Conservation (phyloP, 2,113 vertebrate genomes). For the Azemiops feae region DNA sequence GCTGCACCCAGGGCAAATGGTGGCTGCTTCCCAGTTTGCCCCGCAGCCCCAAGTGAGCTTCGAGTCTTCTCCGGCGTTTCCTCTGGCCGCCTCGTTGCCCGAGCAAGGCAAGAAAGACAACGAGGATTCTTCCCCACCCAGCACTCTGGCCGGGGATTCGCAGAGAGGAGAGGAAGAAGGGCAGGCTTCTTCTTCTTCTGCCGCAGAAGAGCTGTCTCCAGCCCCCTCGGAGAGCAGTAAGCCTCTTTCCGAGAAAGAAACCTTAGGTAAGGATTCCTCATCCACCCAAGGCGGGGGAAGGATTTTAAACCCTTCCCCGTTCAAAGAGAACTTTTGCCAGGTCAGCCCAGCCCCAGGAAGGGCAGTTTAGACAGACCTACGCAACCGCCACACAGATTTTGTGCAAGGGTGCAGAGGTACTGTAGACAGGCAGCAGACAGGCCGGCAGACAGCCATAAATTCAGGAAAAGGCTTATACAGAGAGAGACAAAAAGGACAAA, state of each 20-base stretch:
- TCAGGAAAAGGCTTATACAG: not conserved
- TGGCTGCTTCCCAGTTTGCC: not conserved
- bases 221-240: conserved; percentile 84
- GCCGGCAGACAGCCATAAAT: not conserved
- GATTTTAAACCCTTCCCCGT: conserved; percentile 23
- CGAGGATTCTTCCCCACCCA: conserved; percentile 77
- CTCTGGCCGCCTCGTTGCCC: conserved; percentile 63
- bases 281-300: not conserved
- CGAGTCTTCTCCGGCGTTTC: conserved; percentile 77
- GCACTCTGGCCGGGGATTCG: conserved; percentile 74
- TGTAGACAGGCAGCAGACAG: not conserved
- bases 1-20: not conserved
- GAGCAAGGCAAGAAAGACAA: conserved; percentile 79
- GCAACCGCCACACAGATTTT: conserved; percentile 76
- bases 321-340: conserved; percentile 40
- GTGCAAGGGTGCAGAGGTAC: conserved; percentile 74
- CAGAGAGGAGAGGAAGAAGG: conserved; percentile 83
- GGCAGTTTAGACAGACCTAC: conserved; percentile 69
- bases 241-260: conserved; percentile 82
- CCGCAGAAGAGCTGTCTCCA: conserved; percentile 88
- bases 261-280: conserved; percentile 81
- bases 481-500: not conserved
- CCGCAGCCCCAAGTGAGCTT: conserved; percentile 77
- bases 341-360: conserved; percentile 33
- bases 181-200: conserved; percentile 86